Evolutionary conservation across 2,888 invertebrate genomes (phyloP).

Genomic region (Hemicrepidius hirtus): DNA sequence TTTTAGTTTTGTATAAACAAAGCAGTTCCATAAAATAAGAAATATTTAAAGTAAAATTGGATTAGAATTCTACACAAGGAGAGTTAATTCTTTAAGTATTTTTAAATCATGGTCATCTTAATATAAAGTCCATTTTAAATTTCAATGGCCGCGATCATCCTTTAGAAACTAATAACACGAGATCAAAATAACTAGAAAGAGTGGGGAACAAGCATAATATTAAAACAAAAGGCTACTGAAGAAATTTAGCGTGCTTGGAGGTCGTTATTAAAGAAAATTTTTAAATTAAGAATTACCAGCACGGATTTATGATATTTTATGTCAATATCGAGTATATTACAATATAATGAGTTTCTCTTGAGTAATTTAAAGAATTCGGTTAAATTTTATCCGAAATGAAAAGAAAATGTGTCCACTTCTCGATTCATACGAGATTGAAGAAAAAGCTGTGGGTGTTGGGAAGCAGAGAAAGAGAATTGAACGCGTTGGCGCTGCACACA

Average conservation of each 20-base stretch:
- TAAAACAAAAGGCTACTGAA: conserved; percentile 40
- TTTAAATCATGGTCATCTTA: conserved; percentile 37
- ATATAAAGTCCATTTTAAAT: conserved; percentile 27
- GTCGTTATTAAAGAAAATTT: conserved; percentile 49
- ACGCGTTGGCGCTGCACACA: conserved; percentile 57
- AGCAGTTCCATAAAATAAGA: not conserved
- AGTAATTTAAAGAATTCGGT: conserved; percentile 35
- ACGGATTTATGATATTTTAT: conserved; percentile 49
- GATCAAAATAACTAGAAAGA: conserved; percentile 33
- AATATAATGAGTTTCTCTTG: conserved; percentile 35
- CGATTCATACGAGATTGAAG: conserved; percentile 17
- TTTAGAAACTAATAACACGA: conserved; percentile 33
- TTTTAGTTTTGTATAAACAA: not conserved
- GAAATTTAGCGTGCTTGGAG: conserved; percentile 44
- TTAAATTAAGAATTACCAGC: conserved; percentile 49
- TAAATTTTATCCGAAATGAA: conserved; percentile 20
- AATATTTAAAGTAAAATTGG: not conserved
- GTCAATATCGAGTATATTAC: conserved; percentile 54
- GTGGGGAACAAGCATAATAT: conserved; percentile 23
- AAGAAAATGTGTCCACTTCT: conserved; percentile 15
- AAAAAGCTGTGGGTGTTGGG: conserved; percentile 40
- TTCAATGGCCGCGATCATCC: conserved; percentile 19
- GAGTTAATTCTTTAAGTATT: conserved; percentile 5
- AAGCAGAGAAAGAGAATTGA: conserved; percentile 41
- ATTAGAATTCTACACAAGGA: not conserved